These are phyloP conservation scores for Phasia obesa DNA, from an alignment of 2,888 invertebrate genomes.

Conservation along the genomic window DNA sequence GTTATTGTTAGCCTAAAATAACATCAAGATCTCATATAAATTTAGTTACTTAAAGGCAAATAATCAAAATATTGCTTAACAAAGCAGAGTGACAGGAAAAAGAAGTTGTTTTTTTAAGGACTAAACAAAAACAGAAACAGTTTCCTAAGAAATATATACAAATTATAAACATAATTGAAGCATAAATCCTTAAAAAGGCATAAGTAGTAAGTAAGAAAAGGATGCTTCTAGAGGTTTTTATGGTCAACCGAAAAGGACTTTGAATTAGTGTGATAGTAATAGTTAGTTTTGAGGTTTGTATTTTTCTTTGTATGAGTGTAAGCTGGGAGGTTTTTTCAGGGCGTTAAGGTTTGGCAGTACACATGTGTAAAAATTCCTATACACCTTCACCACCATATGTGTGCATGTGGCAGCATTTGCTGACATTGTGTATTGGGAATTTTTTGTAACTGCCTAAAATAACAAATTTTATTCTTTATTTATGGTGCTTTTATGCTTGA, in stretches of 20 bases:
- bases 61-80: conserved; percentile 36
- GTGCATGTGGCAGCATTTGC: conserved; percentile 33
- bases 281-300: background rate
- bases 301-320: background rate
- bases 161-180: conserved; percentile 60
- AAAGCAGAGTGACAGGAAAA: conserved; percentile 20
- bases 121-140: conserved; percentile 54
- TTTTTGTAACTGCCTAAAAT: conserved; percentile 46
- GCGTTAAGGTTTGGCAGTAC: conserved; percentile 39
- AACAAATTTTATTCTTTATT: conserved; percentile 35
- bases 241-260: conserved; percentile 62
- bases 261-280: conserved; percentile 6
- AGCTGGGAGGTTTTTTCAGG: background rate
- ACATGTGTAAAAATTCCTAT: conserved; percentile 16
- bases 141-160: conserved; percentile 53
- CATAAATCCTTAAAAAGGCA: conserved; percentile 62
- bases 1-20: conserved; percentile 68
- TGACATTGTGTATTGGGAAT: background rate
- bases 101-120: conserved; percentile 38
- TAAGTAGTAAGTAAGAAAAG: background rate
- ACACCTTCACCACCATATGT: background rate
- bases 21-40: conserved; percentile 50
- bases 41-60: conserved; percentile 52
- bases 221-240: conserved; percentile 29
- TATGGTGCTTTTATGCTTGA: background rate